A percentile compares a stretch with the other conserved stretches of the same genome.
These are phyloP conservation scores for Plumapathes pennacea DNA, from an alignment of 92 coral and sea anemone species.

Conservation along the genomic window DNA sequence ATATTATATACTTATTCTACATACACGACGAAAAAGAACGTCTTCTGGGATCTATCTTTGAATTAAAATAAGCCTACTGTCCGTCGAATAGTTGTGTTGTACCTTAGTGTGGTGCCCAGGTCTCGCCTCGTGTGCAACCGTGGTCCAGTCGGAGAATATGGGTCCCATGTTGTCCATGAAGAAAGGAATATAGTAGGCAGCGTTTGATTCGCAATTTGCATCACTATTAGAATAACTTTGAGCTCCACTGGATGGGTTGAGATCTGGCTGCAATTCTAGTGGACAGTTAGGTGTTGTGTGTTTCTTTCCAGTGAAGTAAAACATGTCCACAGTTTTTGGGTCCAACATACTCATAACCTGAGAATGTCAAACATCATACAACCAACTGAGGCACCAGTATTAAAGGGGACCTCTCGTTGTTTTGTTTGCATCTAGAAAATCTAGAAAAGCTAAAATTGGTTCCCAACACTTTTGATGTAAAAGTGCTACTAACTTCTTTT, in stretches of 20 bases:
- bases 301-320: slow-evolving; percentile 71
- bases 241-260: slow-evolving; percentile 82
- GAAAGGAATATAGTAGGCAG: slow-evolving; percentile 79
- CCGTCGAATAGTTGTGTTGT: too few species aligned
- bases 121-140: slow-evolving; percentile 86
- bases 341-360: slow-evolving; percentile 76
- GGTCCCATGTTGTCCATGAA: slow-evolving; percentile 87
- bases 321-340: slow-evolving; percentile 72
- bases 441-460: neutral
- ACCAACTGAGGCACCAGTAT: neutral
- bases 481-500: too few species aligned
- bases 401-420: neutral
- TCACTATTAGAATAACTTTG: slow-evolving; percentile 57
- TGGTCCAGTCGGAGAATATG: slow-evolving; percentile 80
- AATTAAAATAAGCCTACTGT: too few species aligned
- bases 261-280: slow-evolving; percentile 59
- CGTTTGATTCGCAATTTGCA: slow-evolving; percentile 49
- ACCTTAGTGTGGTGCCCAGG: slow-evolving; percentile 99
- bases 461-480: neutral
- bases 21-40: too few species aligned
- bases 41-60: too few species aligned
- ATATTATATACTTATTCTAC: too few species aligned
- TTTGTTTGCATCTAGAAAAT: neutral
- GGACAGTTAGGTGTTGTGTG: slow-evolving; percentile 86
- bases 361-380: slow-evolving; percentile 1